phyloP scores from a whole-genome alignment of 2,113 vertebrate genomes.

The Myrmophylax atrothorax region DNA sequence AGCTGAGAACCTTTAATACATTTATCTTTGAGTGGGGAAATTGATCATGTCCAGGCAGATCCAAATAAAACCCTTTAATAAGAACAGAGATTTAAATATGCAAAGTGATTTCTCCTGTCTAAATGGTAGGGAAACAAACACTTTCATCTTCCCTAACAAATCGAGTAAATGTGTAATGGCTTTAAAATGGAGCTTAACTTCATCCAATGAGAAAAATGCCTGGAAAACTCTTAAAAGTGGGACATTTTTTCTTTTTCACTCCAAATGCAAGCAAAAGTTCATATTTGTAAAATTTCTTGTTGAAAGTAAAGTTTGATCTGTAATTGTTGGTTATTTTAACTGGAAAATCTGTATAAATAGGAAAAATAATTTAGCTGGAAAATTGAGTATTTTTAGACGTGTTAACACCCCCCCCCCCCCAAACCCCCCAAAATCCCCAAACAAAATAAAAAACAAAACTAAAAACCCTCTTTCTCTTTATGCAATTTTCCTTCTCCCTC shows the following conservation, averaged over 20 bases:
- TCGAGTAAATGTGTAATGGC: background rate
- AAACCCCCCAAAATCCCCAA: too few relatives aligned
- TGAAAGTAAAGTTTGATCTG: background rate
- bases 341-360: background rate
- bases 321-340: background rate
- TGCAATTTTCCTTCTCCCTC: background rate
- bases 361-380: background rate
- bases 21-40: background rate
- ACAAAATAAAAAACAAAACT: too few relatives aligned
- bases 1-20: background rate
- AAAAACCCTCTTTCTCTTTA: background rate
- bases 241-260: background rate
- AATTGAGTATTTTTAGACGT: background rate
- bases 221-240: background rate
- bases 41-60: background rate
- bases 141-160: background rate
- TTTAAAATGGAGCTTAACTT: background rate
- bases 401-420: background rate
- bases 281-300: background rate
- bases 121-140: background rate
- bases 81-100: background rate
- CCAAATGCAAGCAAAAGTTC: background rate
- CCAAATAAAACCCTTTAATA: background rate
- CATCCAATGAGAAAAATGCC: background rate
- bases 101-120: background rate